Evolutionary conservation across 1,140 invertebrate species (phyloP), one percentile per base, ranked within the genome.

Genomic region (Parasteatoda tepidariorum): DNA sequence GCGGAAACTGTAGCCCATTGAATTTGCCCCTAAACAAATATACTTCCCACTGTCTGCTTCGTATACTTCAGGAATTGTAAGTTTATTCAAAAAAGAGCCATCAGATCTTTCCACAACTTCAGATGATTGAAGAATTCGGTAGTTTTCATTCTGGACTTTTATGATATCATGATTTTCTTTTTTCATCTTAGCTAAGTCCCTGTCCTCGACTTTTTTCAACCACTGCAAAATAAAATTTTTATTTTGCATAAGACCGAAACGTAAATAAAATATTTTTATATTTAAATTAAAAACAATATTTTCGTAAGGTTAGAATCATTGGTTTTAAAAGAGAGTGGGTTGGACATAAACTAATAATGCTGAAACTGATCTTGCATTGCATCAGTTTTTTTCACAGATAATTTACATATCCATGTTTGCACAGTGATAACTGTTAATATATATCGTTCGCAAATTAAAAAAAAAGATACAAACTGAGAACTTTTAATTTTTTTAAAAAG

Each of bases 21-120:
- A 84, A 64, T 88, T 88, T 34, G 87, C 87, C 18, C 86, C 87
- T 1, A 88, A 68, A 67, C 87, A 88, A 31, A 88, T 84, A 74
- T 88, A 88, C 48, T 84, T 84, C 18, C 87, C 87, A 18, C 85
- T 85, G 81, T 88, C 86, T 2, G 68, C 26, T 66, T 79, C 81
- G 15, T 70, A 48, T 6, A 84, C 85, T 22, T 84, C 79, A n/a
- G 84, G 75, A 48, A 88, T 85, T 3, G 87, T 86, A 28, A 88
- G 84, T 71, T 86, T 87, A 81, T 86, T 88, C 3, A 87, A 75
- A 59, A 85, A 87, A 2, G 85, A 85, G 3, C 87, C 87, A 79
- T 88, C 84, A 9, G 61, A 48, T 54, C 62, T 38, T 48, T 74
- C 62, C 2, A 85, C 66, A 4, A 84, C 83, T 82, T 85, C 83